Evolutionary conservation across 92 coral and sea anemone genomes (phyloP).

Genomic region (Chrysogorgia sp.): DNA sequence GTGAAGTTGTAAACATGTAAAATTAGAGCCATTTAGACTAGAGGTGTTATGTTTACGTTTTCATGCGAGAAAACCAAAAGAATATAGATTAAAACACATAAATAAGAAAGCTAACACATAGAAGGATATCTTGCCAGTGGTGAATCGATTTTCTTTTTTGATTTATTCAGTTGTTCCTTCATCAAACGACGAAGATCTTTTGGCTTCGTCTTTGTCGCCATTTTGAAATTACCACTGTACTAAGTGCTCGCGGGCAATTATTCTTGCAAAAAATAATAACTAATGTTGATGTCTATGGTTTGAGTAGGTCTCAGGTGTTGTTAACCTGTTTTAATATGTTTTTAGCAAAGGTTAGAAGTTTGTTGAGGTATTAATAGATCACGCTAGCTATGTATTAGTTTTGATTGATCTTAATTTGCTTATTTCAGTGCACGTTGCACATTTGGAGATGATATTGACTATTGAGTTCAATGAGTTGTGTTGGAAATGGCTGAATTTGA

Average conservation of each 20-base stretch:
- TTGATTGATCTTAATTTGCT: too few relatives aligned
- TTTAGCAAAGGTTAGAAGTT: too few relatives aligned
- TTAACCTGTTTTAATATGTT: too few relatives aligned
- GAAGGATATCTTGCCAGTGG: constrained; percentile 85
- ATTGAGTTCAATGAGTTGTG: neutral
- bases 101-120: neutral
- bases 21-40: too few relatives aligned
- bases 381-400: too few relatives aligned
- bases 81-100: neutral
- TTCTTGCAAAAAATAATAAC: too few relatives aligned
- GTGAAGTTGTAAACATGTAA: too few relatives aligned
- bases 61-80: neutral
- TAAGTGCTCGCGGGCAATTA: neutral
- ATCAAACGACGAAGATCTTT: constrained; percentile 82
- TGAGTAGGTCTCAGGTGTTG: too few relatives aligned
- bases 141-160: constrained; percentile 82
- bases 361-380: too few relatives aligned
- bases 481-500: constrained; percentile 39
- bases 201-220: constrained; percentile 74
- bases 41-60: too few relatives aligned
- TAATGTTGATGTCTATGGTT: too few relatives aligned
- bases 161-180: constrained; percentile 72
- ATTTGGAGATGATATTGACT: neutral
- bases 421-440: too few relatives aligned
- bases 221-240: constrained; percentile 55